Conservation (phyloP, 2,113 vertebrate species). For the Marcusenius ussheri region DNA sequence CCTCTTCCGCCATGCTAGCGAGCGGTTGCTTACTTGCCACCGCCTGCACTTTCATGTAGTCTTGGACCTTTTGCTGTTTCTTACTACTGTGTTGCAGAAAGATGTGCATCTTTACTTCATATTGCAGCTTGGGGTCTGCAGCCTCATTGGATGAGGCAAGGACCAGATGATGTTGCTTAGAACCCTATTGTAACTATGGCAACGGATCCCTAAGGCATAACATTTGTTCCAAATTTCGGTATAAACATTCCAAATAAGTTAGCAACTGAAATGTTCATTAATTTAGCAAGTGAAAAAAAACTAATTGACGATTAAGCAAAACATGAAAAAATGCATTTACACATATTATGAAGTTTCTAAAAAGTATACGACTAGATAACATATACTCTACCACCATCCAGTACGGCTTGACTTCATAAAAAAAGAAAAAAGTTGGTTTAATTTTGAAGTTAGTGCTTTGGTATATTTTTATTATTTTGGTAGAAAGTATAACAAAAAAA, state of each 20-base stretch:
- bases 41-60: conserved; percentile 67
- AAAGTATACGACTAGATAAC: conserved; percentile 1
- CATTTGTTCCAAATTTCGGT: conserved; percentile 73
- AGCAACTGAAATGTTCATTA: conserved; percentile 25
- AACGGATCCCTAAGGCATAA: conserved; percentile 85
- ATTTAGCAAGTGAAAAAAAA: conserved; percentile 24
- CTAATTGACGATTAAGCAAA: neutral
- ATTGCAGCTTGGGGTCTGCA: conserved; percentile 79
- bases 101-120: conserved; percentile 89
- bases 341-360: neutral
- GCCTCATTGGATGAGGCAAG: conserved; percentile 85
- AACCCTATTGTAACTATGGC: conserved; percentile 90
- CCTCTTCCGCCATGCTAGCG: conserved; percentile 79
- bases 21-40: conserved; percentile 64
- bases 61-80: conserved; percentile 73
- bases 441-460: neutral
- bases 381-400: neutral
- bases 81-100: conserved; percentile 80
- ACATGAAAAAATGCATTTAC: neutral
- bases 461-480: conserved; percentile 13
- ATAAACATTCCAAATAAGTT: conserved; percentile 52
- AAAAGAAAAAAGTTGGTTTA: conserved; percentile 18
- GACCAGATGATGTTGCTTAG: conserved; percentile 89
- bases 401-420: conserved; percentile 1
- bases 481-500: conserved; percentile 30